Percentiles rank a stretch among this genome's conserved stretches.
phyloP scores from a whole-genome alignment of 2,797 vertebrate species.

The Clarias pachynema region DNA sequence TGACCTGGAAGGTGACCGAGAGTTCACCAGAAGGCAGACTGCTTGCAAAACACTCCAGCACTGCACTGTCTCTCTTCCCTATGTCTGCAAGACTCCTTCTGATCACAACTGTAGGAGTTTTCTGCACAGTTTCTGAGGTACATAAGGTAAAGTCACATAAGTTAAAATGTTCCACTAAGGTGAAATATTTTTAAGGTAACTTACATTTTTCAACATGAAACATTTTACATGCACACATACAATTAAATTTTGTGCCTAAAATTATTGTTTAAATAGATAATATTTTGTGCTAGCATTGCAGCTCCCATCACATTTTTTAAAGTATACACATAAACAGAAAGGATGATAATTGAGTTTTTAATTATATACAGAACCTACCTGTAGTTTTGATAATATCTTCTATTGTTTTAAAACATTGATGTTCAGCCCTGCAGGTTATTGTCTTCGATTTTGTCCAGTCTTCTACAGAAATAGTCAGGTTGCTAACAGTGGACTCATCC shows the following conservation, averaged over 20 bases:
- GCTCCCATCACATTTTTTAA: neutral
- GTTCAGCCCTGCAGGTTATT: slow-evolving; percentile 64
- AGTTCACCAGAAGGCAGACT: slow-evolving; percentile 57
- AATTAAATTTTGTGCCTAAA: too few relatives aligned
- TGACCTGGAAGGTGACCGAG: slow-evolving; percentile 62
- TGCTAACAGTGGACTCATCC: slow-evolving; percentile 7
- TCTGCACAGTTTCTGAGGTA: slow-evolving; percentile 50
- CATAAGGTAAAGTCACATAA: neutral
- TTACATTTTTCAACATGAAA: neutral
- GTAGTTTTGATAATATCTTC: neutral
- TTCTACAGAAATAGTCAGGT: slow-evolving; percentile 23
- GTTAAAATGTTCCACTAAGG: neutral
- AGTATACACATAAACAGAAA: too few relatives aligned
- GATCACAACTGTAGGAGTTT: slow-evolving; percentile 58
- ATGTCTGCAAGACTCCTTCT: slow-evolving; percentile 59
- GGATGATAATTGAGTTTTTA: too few relatives aligned
- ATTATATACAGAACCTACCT: slow-evolving; percentile 53
- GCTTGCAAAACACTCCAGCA: slow-evolving; percentile 65
- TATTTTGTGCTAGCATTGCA: neutral
- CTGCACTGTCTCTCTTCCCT: slow-evolving; percentile 23
- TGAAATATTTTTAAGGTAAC: neutral
- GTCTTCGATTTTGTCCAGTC: slow-evolving; percentile 43
- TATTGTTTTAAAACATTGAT: slow-evolving; percentile 59
- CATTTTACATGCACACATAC: neutral
- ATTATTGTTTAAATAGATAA: neutral